Evolutionary conservation across 1,140 invertebrate species (phyloP).

Genomic region (Neomicropteryx cornuta): DNA sequence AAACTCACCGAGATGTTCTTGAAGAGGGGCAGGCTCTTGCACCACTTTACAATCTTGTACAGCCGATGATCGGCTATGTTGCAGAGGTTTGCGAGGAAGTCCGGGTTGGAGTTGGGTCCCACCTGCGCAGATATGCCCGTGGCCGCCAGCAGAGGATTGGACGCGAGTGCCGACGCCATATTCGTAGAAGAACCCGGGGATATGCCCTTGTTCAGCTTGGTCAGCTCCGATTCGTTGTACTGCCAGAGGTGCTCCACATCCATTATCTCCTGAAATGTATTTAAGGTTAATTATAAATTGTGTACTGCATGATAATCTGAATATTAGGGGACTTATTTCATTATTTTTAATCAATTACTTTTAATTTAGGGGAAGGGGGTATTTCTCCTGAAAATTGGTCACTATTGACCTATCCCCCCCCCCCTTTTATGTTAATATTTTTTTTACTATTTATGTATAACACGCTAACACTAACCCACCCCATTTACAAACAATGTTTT

Average conservation of each 20-base stretch:
- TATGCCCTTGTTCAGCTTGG: conserved; percentile 42
- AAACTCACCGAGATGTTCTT: conserved; percentile 85
- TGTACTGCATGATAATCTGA: too few relatives aligned
- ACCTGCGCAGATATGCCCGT: conserved; percentile 44
- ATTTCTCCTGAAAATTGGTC: too few relatives aligned
- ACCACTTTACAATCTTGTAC: conserved; percentile 98
- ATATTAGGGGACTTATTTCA: too few relatives aligned
- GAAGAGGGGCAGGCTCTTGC: conserved; percentile 91
- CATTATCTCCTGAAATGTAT: conserved; percentile 71
- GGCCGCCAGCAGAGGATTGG: conserved; percentile 48
- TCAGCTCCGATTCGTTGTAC: conserved; percentile 64
- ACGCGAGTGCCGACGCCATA: conserved; percentile 17
- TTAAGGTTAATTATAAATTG: conserved; percentile 3
- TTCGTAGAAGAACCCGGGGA: conserved; percentile 21
- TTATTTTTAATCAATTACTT: too few relatives aligned
- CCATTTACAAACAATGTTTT: too few relatives aligned
- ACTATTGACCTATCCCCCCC: too few relatives aligned
- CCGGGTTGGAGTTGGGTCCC: conserved; percentile 58
- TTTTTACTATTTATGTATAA: too few relatives aligned
- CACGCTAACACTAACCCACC: too few relatives aligned
- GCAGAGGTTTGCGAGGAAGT: conserved; percentile 79
- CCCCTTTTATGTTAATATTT: too few relatives aligned
- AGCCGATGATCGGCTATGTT: conserved; percentile 90
- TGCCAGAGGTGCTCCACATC: conserved; percentile 91
- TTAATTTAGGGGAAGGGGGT: too few relatives aligned